Evolutionary conservation across 1,140 invertebrate species (phyloP).

Genomic region (Tigriopus japonicus): DNA sequence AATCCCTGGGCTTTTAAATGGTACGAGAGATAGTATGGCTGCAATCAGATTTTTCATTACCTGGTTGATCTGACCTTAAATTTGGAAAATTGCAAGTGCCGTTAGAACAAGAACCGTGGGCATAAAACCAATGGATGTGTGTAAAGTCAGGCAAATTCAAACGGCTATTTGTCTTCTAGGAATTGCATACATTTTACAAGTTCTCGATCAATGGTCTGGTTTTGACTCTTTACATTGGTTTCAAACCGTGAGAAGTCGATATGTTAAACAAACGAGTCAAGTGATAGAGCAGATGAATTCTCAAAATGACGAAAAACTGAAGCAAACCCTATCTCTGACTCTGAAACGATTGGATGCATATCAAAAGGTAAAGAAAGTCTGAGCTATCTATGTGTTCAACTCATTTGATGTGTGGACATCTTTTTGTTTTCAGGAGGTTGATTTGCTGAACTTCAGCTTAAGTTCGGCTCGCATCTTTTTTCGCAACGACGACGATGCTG

Average conservation of each 20-base stretch:
- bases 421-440: neutral
- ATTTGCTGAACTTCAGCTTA: neutral
- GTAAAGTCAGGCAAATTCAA: too few relatives aligned
- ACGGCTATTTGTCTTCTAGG: slow-evolving; percentile 28
- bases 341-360: slow-evolving; percentile 60
- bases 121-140: too few relatives aligned
- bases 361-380: slow-evolving; percentile 33
- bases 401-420: neutral
- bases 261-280: slow-evolving; percentile 40
- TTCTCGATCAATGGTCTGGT: slow-evolving; percentile 44
- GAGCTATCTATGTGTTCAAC: neutral
- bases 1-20: too few relatives aligned
- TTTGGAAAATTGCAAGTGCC: too few relatives aligned
- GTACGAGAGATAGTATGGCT: too few relatives aligned
- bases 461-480: neutral
- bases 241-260: slow-evolving; percentile 57
- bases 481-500: neutral
- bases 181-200: slow-evolving; percentile 44
- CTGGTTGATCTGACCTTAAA: too few relatives aligned
- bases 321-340: slow-evolving; percentile 80
- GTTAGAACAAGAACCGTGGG: too few relatives aligned
- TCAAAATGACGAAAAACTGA: slow-evolving; percentile 54
- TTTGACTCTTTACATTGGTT: slow-evolving; percentile 95
- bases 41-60: too few relatives aligned
- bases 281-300: slow-evolving; percentile 24